Evolutionary conservation across 2,888 invertebrate species (phyloP).

Genomic region (Drosophila dives): DNA sequence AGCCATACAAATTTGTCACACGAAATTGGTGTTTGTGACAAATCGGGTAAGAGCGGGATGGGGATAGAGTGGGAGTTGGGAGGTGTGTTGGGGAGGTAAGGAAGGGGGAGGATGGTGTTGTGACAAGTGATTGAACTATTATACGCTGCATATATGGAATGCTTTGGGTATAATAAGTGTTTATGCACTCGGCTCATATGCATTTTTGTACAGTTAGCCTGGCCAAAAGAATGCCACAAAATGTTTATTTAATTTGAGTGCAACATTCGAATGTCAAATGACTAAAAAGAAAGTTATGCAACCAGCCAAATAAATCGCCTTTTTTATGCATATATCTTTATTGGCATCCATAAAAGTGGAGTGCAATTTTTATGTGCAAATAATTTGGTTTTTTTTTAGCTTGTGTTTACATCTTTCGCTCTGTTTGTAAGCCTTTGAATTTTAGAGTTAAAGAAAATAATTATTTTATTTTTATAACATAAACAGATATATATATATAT

Average conservation of each 20-base stretch:
- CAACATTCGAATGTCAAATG: constrained; percentile 18
- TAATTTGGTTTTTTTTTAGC: background rate
- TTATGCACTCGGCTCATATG: constrained; percentile 58
- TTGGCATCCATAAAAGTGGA: background rate
- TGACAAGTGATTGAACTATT: constrained; percentile 79
- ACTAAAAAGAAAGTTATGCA: constrained; percentile 33
- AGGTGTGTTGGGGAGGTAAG: background rate
- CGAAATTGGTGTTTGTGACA: constrained; percentile 82
- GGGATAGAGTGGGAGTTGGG: background rate
- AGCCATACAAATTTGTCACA: constrained; percentile 78
- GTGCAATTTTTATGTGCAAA: background rate
- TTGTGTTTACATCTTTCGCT: background rate
- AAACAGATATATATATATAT: background rate
- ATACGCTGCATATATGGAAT: constrained; percentile 53
- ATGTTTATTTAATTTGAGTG: constrained; percentile 44
- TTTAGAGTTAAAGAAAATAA: background rate
- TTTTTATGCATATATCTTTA: background rate
- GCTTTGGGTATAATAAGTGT: constrained; percentile 52
- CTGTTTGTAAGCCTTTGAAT: background rate
- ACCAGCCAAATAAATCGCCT: background rate
- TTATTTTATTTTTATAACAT: background rate
- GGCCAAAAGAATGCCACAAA: constrained; percentile 25
- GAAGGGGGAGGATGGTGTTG: constrained; percentile 27
- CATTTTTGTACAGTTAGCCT: constrained; percentile 68
- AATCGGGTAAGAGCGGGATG: constrained; percentile 52